These are phyloP conservation scores for Chrysolina oricalcia DNA, from an alignment of 2,888 invertebrate genomes.

Conservation along the genomic window DNA sequence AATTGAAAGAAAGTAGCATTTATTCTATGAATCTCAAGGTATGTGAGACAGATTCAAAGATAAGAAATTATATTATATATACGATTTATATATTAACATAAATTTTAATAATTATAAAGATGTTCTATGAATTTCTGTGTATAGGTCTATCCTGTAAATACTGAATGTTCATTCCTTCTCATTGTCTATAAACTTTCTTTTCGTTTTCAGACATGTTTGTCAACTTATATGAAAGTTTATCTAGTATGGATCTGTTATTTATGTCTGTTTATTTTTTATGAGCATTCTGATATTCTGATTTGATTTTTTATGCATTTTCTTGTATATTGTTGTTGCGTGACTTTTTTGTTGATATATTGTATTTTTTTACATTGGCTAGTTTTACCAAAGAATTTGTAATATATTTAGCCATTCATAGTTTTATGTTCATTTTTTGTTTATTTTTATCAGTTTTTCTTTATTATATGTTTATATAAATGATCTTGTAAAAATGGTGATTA, in stretches of 20 bases:
- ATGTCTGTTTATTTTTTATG: conserved; percentile 55
- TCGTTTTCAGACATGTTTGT: conserved; percentile 46
- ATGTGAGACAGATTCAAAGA: conserved; percentile 67
- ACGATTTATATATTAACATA: conserved; percentile 69
- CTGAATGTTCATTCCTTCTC: conserved; percentile 62
- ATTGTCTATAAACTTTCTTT: conserved; percentile 50
- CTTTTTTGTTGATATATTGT: conserved; percentile 60
- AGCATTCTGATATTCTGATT: conserved; percentile 50
- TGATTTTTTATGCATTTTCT: conserved; percentile 56
- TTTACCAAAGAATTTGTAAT: conserved; percentile 72
- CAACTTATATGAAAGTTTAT: conserved; percentile 46
- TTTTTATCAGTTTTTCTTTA: conserved; percentile 58
- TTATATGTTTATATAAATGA: conserved; percentile 60
- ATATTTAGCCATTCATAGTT: conserved; percentile 61
- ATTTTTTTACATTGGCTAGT: conserved; percentile 69
- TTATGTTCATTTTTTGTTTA: conserved; percentile 55
- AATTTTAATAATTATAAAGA: conserved; percentile 68
- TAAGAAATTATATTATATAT: conserved; percentile 65
- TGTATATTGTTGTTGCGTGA: conserved; percentile 63
- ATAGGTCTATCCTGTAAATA: conserved; percentile 68
- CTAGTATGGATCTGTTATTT: conserved; percentile 45
- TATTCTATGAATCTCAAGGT: conserved; percentile 69
- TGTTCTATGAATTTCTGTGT: conserved; percentile 69
- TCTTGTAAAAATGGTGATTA: conserved; percentile 68
- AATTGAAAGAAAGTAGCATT: conserved; percentile 69